phyloP scores from a whole-genome alignment of 2,888 invertebrate genomes.

The Orthonevra nobilis region DNA sequence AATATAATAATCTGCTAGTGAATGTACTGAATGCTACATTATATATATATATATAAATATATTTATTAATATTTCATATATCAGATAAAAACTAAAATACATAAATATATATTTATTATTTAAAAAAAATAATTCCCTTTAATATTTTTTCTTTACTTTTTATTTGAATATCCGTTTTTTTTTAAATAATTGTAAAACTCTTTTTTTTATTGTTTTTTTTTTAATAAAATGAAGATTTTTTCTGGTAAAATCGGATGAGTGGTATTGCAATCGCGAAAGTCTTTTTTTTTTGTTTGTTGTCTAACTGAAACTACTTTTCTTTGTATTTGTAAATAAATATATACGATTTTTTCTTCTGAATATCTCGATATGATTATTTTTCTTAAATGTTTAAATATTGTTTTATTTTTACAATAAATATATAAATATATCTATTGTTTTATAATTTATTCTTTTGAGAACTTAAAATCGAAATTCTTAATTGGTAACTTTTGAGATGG shows the following conservation, averaged over 20 bases:
- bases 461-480: constrained; percentile 75
- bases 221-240: constrained; percentile 4
- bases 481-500: constrained; percentile 96
- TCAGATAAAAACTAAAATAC: constrained; percentile 45
- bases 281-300: background rate
- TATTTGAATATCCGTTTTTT: constrained; percentile 6
- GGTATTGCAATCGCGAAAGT: constrained; percentile 71
- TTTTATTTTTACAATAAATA: background rate
- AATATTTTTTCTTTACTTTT: constrained; percentile 43
- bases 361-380: constrained; percentile 55
- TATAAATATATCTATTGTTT: constrained; percentile 1
- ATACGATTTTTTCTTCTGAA: constrained; percentile 50
- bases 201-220: constrained; percentile 34
- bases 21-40: constrained; percentile 81
- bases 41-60: constrained; percentile 77
- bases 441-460: constrained; percentile 27
- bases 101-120: constrained; percentile 59
- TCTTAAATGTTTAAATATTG: constrained; percentile 26
- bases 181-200: constrained; percentile 63
- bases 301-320: constrained; percentile 10
- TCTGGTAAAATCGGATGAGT: constrained; percentile 73
- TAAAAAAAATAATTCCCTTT: constrained; percentile 43
- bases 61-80: constrained; percentile 72
- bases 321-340: constrained; percentile 49
- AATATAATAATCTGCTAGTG: constrained; percentile 79